These are phyloP conservation scores for Erannis defoliaria DNA, from an alignment of 2,888 invertebrate species.

Conservation along the genomic window DNA sequence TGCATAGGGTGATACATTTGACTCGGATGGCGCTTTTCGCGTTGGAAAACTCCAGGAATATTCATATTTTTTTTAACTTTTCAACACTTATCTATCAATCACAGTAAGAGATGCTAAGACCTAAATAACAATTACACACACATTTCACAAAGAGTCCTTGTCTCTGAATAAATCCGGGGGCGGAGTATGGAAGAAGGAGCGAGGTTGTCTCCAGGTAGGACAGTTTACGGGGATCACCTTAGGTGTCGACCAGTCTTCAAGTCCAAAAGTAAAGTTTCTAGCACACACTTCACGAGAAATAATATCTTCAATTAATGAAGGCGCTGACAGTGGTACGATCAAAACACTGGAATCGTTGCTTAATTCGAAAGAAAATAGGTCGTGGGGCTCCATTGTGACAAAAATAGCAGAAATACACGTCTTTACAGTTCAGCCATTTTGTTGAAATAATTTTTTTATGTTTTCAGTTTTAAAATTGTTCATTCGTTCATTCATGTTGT, in stretches of 20 bases:
- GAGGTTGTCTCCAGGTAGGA: slow-evolving; percentile 45
- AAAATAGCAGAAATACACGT: slow-evolving; percentile 74
- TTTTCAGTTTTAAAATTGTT: not conserved
- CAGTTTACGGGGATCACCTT: slow-evolving; percentile 57
- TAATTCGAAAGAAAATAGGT: slow-evolving; percentile 65
- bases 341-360: slow-evolving; percentile 65
- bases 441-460: slow-evolving; percentile 55
- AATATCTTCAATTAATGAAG: slow-evolving; percentile 54
- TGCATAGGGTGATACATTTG: slow-evolving; percentile 60
- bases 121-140: slow-evolving; percentile 35
- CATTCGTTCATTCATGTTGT: not conserved
- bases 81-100: slow-evolving; percentile 46
- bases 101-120: slow-evolving; percentile 40
- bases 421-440: slow-evolving; percentile 85
- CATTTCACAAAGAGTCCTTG: slow-evolving; percentile 44
- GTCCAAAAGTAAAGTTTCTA: slow-evolving; percentile 43
- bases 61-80: slow-evolving; percentile 60
- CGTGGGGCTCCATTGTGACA: slow-evolving; percentile 79
- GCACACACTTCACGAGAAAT: slow-evolving; percentile 65
- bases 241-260: slow-evolving; percentile 60
- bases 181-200: slow-evolving; percentile 65
- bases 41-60: slow-evolving; percentile 64
- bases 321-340: slow-evolving; percentile 14
- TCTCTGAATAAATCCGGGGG: slow-evolving; percentile 65
- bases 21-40: slow-evolving; percentile 61